phyloP scores from a whole-genome alignment of 2,888 invertebrate species.

The Conus canariensis region DNA sequence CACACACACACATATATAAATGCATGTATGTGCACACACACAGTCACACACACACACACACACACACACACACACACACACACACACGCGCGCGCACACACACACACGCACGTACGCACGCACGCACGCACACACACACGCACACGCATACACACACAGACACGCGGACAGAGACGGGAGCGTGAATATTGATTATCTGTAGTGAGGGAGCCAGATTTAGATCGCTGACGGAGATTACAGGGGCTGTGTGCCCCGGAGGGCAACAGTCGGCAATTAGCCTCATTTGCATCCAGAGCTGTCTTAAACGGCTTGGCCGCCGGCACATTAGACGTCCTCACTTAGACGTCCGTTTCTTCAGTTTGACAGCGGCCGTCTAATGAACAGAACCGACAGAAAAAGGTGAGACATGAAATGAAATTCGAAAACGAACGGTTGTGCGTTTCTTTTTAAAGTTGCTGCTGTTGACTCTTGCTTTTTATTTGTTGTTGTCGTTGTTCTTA shows the following conservation, averaged over 20 bases:
- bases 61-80: not conserved
- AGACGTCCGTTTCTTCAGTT: not conserved
- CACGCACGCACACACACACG: too few species aligned
- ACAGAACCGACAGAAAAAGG: too few species aligned
- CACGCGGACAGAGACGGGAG: too few species aligned
- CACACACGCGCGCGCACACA: not conserved
- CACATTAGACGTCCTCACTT: conserved; percentile 1
- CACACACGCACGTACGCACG: not conserved
- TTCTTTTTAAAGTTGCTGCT: too few species aligned
- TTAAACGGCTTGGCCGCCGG: conserved; percentile 15
- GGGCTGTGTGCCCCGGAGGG: not conserved
- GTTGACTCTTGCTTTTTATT: too few species aligned
- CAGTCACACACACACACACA: too few species aligned
- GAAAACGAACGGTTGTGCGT: too few species aligned
- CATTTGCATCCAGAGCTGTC: conserved; percentile 30
- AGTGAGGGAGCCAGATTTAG: not conserved
- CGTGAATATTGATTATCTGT: conserved; percentile 15
- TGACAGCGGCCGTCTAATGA: not conserved
- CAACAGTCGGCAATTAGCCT: conserved; percentile 22
- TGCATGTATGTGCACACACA: too few species aligned
- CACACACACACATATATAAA: too few species aligned
- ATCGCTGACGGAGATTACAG: conserved; percentile 1
- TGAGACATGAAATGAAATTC: too few species aligned
- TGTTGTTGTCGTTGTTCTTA: too few species aligned
- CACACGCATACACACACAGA: too few species aligned